Evolutionary conservation across 2,113 vertebrate genomes (phyloP), one percentile per base, ranked within the genome.

Genomic region (Gorsachius goisagi): DNA sequence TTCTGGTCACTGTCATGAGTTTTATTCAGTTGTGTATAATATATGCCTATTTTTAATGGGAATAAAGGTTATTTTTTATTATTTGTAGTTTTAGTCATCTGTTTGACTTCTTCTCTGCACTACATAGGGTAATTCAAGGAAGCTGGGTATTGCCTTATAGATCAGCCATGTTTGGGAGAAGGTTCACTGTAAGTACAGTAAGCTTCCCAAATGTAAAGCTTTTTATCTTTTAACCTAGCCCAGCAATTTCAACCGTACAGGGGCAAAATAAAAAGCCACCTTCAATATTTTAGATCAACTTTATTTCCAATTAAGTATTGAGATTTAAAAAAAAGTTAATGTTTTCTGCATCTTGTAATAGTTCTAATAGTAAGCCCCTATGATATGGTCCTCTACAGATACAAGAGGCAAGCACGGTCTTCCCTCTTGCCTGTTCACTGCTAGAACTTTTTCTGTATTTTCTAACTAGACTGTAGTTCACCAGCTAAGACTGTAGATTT

Each of bases 1-100:
- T 87, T 94, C 33, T 64, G 22, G 33, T 82, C 35, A 85, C 30
- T 69, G 41, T 74, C 64, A 39, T 88, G 8, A 30, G 15, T 77
- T 94, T 95, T 82, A 76, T 69, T 94, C 28, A 44, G 15, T 58
- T 95, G 50, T 85, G 15, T 88, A 37, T 63, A 85, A 66, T 63
- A 79, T 11, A 50, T 59, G 55, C 35, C 58, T 88, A 47, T 95
- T 94, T 96, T 93, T 89, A 71, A 85, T 67, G 71, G 22, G 19
- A 97, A 97, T 97, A 97, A 97, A 97, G 28, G 11, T 67, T 90
- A 58, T 84, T 93, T 96, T 95, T 92, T 91, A 92, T 82, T 88
- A 52, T 85, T 95, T 91, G 67, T 91, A 56, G 47, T 63, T 93
- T 39, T 44, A 83, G 45, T 88, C 11, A 33, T 85, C 71, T 86